Percentiles rank a stretch among this genome's conserved stretches.
Conservation (phyloP, 2,113 vertebrate genomes). For the Xyrauchen texanus region DNA sequence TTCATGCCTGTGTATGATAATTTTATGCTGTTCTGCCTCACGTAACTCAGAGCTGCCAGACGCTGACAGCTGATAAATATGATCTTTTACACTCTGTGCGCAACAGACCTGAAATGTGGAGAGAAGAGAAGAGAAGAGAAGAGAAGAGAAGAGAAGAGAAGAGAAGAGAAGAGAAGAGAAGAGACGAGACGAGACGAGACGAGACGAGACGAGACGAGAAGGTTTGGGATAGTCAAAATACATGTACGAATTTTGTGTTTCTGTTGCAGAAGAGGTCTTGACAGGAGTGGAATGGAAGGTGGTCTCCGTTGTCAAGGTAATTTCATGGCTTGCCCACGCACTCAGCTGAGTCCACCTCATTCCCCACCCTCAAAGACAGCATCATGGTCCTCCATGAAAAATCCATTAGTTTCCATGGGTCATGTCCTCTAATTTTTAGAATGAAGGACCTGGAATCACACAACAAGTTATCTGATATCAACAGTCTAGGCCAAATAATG, state of each 20-base stretch:
- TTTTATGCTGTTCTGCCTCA: conserved; percentile 99
- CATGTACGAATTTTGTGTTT: neutral
- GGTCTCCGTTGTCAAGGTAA: conserved; percentile 72
- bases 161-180: no score
- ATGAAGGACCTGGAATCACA: no score
- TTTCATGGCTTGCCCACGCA: conserved; percentile 82
- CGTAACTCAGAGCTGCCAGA: conserved; percentile 99
- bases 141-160: conserved; percentile 43
- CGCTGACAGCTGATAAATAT: conserved; percentile 99
- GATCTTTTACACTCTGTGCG: conserved; percentile 91
- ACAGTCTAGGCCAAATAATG: no score
- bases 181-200: conserved; percentile 48
- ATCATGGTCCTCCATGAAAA: neutral
- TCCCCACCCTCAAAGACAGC: conserved; percentile 38
- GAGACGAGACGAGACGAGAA: conserved; percentile 48
- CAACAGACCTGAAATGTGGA: conserved; percentile 80
- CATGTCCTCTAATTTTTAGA: no score
- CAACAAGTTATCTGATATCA: no score
- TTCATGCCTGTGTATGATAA: conserved; percentile 99
- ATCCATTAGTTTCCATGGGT: no score
- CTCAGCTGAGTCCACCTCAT: conserved; percentile 26
- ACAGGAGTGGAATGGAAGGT: conserved; percentile 62
- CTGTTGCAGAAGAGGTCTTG: conserved; percentile 61
- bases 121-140: conserved; percentile 51
- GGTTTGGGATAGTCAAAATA: conserved; percentile 54